Evolutionary conservation across 2,797 vertebrate species (phyloP), one percentile per base, ranked within the genome.

Genomic region (Hemibagrus guttatus): DNA sequence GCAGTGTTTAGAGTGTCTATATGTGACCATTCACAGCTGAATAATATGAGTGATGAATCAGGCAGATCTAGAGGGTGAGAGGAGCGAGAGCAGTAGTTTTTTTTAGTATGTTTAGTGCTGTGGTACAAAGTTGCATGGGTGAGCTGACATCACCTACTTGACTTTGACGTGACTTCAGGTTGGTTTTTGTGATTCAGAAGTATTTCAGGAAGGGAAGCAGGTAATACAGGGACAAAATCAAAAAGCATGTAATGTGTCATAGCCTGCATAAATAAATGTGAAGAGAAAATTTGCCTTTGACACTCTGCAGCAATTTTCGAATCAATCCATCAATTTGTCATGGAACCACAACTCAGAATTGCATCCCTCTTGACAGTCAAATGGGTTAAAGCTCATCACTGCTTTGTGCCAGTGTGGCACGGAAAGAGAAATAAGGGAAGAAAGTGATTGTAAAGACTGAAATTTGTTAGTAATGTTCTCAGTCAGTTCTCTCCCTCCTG

Each of bases 401-500:
- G 49, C 76, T 79, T 85, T 85, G 83, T 78, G 61, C 46, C 61
- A 9, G 59, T 59, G 81, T 35, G 68, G 85, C 85, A 79, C 81
- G 83, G 49, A 74, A 80, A 81, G 81, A 71, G 28, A 86, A 85
- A 68, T 61, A 83, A 68, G 52, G 64, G 19, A 68, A 83, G 19
- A 81, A 68, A 69, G 83, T 71, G 74, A 87, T 87, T 89, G 87
- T 89, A 85, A 88, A 85, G 79, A 83, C 64, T 88, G 88, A 89
- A 90, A 91, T 88, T 81, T 88, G 87, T 91, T 87, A 74, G 88
- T 89, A 88, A 90, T 90, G 90, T 90, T 88, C 87, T 87, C 89
- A 89, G 89, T 61, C 89, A 63, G 90, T 87, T 88, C 80, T 74
- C 69, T 85, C 69, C 86, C 87, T 88, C 90, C 89, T 81, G 88